Conservation (phyloP, 2,113 vertebrate species). For the Cyrtonyx montezumae region DNA sequence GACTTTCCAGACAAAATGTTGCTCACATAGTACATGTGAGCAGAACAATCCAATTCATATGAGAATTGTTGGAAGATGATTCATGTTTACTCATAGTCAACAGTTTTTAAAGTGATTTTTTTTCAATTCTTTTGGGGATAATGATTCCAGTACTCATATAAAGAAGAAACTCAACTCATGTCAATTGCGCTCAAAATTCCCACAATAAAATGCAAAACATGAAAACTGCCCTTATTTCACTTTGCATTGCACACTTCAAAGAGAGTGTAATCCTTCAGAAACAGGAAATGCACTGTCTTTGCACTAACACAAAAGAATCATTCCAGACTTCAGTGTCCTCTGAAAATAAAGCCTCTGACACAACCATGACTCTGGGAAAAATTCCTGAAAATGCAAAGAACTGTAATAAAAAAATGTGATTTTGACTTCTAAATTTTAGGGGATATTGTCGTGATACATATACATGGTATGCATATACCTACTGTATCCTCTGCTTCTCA, state of each 20-base stretch:
- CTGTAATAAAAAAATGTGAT: not conserved
- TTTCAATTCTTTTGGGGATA: not conserved
- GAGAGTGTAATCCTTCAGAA: not conserved
- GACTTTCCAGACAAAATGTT: constrained; percentile 6
- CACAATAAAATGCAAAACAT: not conserved
- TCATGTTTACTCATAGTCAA: not conserved
- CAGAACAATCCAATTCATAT: not conserved
- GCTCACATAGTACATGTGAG: not conserved
- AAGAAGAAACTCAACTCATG: not conserved
- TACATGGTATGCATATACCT: not conserved
- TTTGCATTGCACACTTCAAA: not conserved
- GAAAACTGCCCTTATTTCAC: not conserved
- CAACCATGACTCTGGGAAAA: not conserved
- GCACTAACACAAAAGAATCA: not conserved
- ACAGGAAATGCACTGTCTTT: not conserved
- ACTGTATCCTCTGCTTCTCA: not conserved
- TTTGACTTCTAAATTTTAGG: not conserved
- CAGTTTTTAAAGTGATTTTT: not conserved
- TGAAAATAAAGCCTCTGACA: not conserved
- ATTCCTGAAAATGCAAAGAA: not conserved
- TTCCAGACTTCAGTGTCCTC: not conserved
- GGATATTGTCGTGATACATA: not conserved
- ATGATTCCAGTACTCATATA: not conserved
- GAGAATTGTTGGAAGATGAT: not conserved
- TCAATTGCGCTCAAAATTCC: not conserved